These are phyloP conservation scores for Nysson spinosus DNA, from an alignment of 2,888 invertebrate genomes.

Conservation along the genomic window DNA sequence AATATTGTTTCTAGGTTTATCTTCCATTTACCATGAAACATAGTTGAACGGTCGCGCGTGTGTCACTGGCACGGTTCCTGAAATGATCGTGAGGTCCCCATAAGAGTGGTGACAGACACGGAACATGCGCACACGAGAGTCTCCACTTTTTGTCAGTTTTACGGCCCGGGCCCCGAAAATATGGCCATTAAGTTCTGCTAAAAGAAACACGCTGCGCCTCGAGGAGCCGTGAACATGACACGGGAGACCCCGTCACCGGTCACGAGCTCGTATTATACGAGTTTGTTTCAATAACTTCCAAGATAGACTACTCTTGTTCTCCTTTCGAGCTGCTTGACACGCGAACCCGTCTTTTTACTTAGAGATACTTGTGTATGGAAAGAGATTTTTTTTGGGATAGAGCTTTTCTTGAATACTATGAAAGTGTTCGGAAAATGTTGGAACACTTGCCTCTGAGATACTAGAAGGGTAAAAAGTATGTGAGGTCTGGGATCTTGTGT, in stretches of 20 bases:
- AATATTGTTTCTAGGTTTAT: constrained; percentile 44
- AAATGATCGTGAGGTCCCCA: constrained; percentile 42
- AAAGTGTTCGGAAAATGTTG: too few relatives aligned
- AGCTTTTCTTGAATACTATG: too few relatives aligned
- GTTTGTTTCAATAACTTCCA: constrained; percentile 40
- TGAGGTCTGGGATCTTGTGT: too few relatives aligned
- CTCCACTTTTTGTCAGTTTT: constrained; percentile 70
- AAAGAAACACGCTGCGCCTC: constrained; percentile 54
- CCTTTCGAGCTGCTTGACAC: constrained; percentile 12
- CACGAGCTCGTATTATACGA: constrained; percentile 54
- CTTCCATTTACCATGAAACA: constrained; percentile 32
- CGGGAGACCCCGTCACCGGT: constrained; percentile 45
- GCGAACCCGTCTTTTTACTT: too few relatives aligned
- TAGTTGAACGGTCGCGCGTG: constrained; percentile 13
- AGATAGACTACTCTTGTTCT: not conserved
- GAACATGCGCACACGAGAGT: constrained; percentile 70
- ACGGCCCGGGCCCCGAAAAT: constrained; percentile 66
- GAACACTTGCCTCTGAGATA: too few relatives aligned
- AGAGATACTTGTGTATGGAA: too few relatives aligned
- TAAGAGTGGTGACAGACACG: constrained; percentile 67
- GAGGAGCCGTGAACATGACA: constrained; percentile 56
- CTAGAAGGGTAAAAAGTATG: too few relatives aligned
- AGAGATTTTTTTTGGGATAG: too few relatives aligned
- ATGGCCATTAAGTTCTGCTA: constrained; percentile 64
- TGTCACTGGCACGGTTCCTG: constrained; percentile 22